Conservation (phyloP, 2,797 vertebrate species). For the Pitangus sulphuratus region DNA sequence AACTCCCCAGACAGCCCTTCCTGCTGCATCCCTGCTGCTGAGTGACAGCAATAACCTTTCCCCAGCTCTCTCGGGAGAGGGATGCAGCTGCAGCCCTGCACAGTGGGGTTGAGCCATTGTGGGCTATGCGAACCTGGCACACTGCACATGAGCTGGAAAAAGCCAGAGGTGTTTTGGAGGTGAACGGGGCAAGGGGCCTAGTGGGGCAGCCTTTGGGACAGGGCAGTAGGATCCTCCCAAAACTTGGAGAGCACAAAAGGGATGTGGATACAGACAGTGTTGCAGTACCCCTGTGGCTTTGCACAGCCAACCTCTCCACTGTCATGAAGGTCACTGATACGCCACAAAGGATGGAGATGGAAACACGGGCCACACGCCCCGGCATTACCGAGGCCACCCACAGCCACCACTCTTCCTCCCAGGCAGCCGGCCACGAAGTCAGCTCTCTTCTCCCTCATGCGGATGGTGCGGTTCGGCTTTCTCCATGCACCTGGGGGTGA, state of each 20-base stretch:
- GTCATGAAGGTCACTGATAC: neutral
- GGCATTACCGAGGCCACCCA: slow-evolving; percentile 89
- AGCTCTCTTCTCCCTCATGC: slow-evolving; percentile 96
- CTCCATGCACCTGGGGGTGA: slow-evolving; percentile 86
- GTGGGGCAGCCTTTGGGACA: neutral
- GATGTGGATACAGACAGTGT: fast-evolving
- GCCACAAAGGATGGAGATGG: neutral
- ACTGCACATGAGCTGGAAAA: neutral
- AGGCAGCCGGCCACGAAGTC: slow-evolving; percentile 93
- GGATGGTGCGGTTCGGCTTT: slow-evolving; percentile 85
- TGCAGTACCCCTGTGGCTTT: neutral
- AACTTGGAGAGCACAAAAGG: neutral
- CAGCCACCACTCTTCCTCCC: slow-evolving; percentile 87
- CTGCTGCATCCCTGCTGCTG: neutral
- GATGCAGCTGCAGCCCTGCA: neutral
- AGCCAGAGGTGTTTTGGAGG: too few relatives aligned
- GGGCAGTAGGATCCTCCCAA: neutral
- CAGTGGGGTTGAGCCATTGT: fast-evolving
- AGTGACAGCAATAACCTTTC: slow-evolving; percentile 57
- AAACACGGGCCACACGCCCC: fast-evolving
- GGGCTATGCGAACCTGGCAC: neutral
- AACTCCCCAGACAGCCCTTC: neutral
- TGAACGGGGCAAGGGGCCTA: neutral
- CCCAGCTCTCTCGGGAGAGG: neutral
- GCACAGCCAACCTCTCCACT: neutral